Base-by-base conservation (phyloP, 1,140 invertebrate genomes). In the Drosophila nannoptera region DNA sequence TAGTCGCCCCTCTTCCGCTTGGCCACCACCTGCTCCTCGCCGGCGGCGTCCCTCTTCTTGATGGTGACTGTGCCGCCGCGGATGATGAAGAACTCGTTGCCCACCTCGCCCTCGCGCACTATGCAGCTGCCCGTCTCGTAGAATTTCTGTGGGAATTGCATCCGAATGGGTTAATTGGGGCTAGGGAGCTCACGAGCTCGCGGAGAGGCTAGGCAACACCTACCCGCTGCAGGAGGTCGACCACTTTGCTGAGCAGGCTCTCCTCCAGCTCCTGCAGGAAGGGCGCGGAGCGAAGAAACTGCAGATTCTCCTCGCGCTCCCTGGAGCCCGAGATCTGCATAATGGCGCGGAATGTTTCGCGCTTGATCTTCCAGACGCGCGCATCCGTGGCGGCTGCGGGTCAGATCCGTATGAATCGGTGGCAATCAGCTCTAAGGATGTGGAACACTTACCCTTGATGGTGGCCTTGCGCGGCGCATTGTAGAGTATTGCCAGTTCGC, bases 71-170 rank as follows among this genome's bases (percentile, higher is more conserved):
- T 94, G 9, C 97, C 98, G 14, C 95, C 95, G 62, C 96, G 94
- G 65, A 99, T 98, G 63, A 99, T 97, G 87, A 96, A 99, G 90
- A 99, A 99, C 75, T 97, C 97, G 88, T 99, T 97, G 4, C 98
- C 97, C 61, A 93, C 92, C 49, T 98, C 97, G 0, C 97, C 97
- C 90, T 99, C 96, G 7, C 95, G 91, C n/a, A 99, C 94, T 64
- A 99, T 97, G 73, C 94, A 94, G 1, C 95, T 94, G 7, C 94
- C 96, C 16, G 94, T 92, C 50, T 94, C 92, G 89, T 96, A 99
- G 58, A 88, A 89, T 88, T 87, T 89, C 87, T 89, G 14, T 7
- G 22, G 22, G 22, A 38, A 43, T 40, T 12, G 31, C 9, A 5
- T 42, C 12, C 40, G 14, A 43, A 7, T 12, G 12, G 40, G 2